Base-by-base conservation (phyloP, 2,888 invertebrate species). In the Drosophila differens region DNA sequence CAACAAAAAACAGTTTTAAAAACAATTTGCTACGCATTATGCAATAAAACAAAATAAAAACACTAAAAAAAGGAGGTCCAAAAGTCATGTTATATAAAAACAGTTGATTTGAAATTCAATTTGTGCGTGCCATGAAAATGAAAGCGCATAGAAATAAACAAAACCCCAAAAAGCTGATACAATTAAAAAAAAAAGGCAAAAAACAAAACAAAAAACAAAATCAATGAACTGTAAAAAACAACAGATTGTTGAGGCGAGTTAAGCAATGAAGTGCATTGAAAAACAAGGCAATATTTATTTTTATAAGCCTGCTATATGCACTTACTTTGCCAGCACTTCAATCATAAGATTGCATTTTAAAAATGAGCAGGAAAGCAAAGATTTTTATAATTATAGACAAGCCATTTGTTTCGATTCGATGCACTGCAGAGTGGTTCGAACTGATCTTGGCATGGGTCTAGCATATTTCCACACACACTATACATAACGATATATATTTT, bases 341-440 rank as follows among this genome's bases (percentile, higher is more conserved):
- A 82, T 76, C 79, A 81, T 79, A 67, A 81, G 88, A 88, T 71
- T 73, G 53, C 59, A 81, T 49, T 83, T 80, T 69, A 64, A 70
- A 81, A 73, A 63, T 52, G 51, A 63, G 73, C 66, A 70, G 67
- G 57, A 73, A 66, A 65, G 62, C 66, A 73, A 74, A 73, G 28
- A 75, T 74, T 74, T 80, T 62, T 72, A 69, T 82, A 87, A 84
- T 79, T 87, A 87, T 83, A 84, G 85, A 85, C 73, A 77, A 79
- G 65, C 55, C 63, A 79, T 72, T 64, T 59, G 77, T 74, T 76
- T 79, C 72, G 59, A 79, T 79, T 70, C 70, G 55, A 52, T 68
- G 74, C 67, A 22, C n/a, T 49, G 32, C n/a, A 2, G n/a, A 35
- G 16, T 25, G 22, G 4, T 25, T 37, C 47, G 49, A 76, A 69